These are phyloP conservation scores for Sebastes taczanowskii DNA, from an alignment of 2,797 vertebrate genomes.

Conservation along the genomic window DNA sequence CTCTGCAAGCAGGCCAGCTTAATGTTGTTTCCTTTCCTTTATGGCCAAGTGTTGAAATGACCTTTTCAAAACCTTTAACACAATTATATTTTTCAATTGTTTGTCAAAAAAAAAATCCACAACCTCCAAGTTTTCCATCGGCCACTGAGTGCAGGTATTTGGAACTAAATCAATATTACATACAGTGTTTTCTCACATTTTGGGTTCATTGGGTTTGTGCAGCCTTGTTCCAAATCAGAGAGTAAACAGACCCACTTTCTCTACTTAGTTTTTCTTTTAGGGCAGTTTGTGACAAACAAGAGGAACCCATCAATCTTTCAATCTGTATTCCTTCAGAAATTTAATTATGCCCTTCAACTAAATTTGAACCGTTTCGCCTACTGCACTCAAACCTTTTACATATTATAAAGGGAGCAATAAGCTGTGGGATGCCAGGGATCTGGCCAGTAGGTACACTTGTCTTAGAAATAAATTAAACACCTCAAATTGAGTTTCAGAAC, in stretches of 20 bases:
- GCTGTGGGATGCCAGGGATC: background rate
- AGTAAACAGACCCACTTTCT: background rate
- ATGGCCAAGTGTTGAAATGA: background rate
- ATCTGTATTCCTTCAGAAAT: background rate
- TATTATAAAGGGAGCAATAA: background rate
- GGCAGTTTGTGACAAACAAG: background rate
- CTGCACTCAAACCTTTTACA: background rate
- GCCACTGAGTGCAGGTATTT: background rate
- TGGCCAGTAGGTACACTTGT: background rate
- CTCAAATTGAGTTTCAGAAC: conserved; percentile 7
- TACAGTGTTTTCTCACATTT: background rate
- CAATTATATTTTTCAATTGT: background rate
- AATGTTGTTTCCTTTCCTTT: background rate
- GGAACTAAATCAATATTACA: background rate
- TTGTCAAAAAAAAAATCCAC: background rate
- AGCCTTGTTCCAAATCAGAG: background rate
- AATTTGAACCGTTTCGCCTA: background rate
- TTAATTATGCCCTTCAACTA: background rate
- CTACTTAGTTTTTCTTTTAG: background rate
- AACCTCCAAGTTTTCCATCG: background rate
- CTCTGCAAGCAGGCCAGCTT: background rate
- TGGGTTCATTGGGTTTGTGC: background rate
- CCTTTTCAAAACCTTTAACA: conserved; percentile 18
- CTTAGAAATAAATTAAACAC: background rate
- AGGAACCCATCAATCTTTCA: background rate